Evolutionary conservation across 2,888 invertebrate genomes (phyloP).

Genomic region (Nephrotoma flavescens): DNA sequence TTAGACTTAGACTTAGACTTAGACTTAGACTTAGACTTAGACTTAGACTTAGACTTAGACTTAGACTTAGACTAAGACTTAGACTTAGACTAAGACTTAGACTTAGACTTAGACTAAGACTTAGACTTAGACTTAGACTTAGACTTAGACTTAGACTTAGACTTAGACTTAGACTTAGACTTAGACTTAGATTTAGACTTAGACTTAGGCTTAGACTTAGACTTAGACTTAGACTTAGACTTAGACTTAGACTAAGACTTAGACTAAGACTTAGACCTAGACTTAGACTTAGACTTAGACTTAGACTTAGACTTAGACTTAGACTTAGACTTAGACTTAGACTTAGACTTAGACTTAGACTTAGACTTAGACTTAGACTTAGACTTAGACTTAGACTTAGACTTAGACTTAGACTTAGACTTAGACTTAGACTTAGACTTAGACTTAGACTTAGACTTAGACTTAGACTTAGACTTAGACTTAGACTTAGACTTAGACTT

Average conservation of each 20-base stretch:
- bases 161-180: not conserved
- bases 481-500: not conserved
- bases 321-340: not conserved
- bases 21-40: too few relatives aligned
- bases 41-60: not conserved
- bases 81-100: not conserved
- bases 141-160: too few relatives aligned
- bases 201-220: not conserved
- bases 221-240: not conserved
- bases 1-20: not conserved
- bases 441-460: not conserved
- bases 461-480: not conserved
- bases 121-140: too few relatives aligned
- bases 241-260: not conserved
- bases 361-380: not conserved
- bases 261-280: not conserved
- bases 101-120: not conserved
- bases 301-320: not conserved
- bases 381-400: not conserved
- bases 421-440: not conserved
- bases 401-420: not conserved
- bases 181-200: not conserved
- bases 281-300: not conserved
- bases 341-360: not conserved
- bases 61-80: not conserved